Evolutionary conservation across 2,888 invertebrate species (phyloP).

Genomic region (Diadegma fenestrale): DNA sequence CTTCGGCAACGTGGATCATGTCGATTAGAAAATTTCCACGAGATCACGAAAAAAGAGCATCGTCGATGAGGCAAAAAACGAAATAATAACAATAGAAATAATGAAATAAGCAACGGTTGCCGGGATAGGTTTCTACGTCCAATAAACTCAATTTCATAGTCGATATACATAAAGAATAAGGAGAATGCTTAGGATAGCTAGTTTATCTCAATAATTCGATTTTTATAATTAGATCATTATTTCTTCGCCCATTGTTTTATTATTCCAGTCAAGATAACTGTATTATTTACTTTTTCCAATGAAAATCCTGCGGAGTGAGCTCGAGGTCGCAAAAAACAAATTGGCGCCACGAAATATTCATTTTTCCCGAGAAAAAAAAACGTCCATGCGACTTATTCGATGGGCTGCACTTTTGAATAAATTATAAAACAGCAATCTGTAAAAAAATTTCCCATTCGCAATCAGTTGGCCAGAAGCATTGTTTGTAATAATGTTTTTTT

Average conservation of each 20-base stretch:
- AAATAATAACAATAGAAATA: background rate
- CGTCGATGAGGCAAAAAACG: background rate
- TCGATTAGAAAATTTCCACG: conserved; percentile 40
- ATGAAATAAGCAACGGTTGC: conserved; percentile 34
- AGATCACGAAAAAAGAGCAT: conserved; percentile 14
- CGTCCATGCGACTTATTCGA: conserved; percentile 30
- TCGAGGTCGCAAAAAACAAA: conserved; percentile 12
- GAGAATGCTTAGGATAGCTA: conserved; percentile 57
- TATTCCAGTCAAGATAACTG: background rate
- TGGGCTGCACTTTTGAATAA: conserved; percentile 23
- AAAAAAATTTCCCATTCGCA: conserved; percentile 41
- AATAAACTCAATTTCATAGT: conserved; percentile 51
- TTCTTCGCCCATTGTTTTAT: conserved; percentile 21
- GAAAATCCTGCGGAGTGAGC: background rate
- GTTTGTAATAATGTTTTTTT: conserved; percentile 59
- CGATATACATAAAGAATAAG: conserved; percentile 38
- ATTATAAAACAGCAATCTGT: conserved; percentile 56
- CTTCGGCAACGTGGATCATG: conserved; percentile 40
- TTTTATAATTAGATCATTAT: conserved; percentile 43
- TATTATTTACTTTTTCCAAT: background rate
- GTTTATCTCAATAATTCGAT: conserved; percentile 55
- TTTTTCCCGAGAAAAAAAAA: background rate
- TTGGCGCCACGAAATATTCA: conserved; percentile 6
- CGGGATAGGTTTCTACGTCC: conserved; percentile 47
- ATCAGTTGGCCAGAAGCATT: conserved; percentile 62